Percentiles rank a stretch among this genome's conserved stretches.
Conservation (phyloP, 1,140 invertebrate species). For the Eueides isabella region DNA sequence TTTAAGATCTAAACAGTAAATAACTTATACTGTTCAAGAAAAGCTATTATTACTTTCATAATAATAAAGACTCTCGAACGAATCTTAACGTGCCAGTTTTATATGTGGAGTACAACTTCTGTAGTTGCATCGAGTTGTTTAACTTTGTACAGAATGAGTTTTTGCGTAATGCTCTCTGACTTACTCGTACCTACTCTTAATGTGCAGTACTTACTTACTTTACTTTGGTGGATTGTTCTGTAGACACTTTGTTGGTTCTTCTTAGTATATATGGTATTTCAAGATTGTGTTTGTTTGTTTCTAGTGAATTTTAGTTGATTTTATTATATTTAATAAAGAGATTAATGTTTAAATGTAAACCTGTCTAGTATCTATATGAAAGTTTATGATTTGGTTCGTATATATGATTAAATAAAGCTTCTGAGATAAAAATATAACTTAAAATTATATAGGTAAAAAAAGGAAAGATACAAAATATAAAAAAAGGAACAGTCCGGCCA, state of each 20-base stretch:
- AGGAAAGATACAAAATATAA: too few species aligned
- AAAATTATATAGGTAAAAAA: too few species aligned
- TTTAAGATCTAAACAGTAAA: neutral
- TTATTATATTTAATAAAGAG: too few species aligned
- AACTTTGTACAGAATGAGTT: slow-evolving; percentile 8
- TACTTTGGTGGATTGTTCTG: neutral
- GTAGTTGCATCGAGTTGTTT: neutral
- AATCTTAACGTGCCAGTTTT: neutral
- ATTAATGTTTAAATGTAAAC: too few species aligned
- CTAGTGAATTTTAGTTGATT: too few species aligned
- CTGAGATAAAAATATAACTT: too few species aligned
- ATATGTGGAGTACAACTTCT: neutral
- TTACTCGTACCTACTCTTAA: neutral
- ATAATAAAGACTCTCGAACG: neutral
- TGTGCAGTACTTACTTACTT: neutral
- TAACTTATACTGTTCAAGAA: neutral
- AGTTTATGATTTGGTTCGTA: too few species aligned
- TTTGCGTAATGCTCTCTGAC: slow-evolving; percentile 3
- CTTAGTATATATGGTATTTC: neutral
- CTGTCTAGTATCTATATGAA: too few species aligned
- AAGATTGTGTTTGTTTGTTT: neutral
- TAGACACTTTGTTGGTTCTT: neutral
- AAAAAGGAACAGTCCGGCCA: too few species aligned
- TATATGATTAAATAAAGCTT: too few species aligned
- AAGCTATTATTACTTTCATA: neutral